Conservation (phyloP, 2,113 vertebrate genomes). For the Cavia porcellus region DNA sequence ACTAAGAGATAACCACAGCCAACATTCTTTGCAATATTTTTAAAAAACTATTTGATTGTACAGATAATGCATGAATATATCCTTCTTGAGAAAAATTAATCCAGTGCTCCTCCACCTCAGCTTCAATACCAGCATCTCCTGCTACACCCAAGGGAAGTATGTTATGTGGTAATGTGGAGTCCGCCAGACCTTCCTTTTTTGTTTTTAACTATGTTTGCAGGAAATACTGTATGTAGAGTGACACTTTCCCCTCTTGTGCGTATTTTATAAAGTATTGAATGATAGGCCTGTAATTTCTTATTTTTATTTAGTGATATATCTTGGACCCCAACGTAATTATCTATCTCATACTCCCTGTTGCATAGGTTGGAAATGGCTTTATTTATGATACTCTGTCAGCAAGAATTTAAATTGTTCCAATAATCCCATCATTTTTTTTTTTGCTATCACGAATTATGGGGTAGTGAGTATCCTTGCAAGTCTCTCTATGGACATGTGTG, state of each 20-base stretch:
- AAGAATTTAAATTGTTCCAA: not conserved
- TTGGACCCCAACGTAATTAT: not conserved
- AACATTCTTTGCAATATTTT: not conserved
- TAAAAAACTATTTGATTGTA: not conserved
- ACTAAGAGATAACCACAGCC: not conserved
- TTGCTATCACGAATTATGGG: not conserved
- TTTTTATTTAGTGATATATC: not conserved
- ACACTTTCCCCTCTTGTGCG: not conserved
- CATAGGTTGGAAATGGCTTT: not conserved
- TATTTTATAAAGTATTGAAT: not conserved
- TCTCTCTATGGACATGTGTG: not conserved
- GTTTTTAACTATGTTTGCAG: not conserved
- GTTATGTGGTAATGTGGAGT: not conserved
- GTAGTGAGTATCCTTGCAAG: not conserved
- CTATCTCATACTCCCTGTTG: not conserved
- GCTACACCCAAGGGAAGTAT: no score
- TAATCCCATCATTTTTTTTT: not conserved
- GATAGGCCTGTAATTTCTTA: not conserved
- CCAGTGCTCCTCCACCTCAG: rapidly evolving
- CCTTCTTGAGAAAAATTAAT: not conserved
- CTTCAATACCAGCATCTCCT: not conserved
- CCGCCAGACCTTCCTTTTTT: not conserved
- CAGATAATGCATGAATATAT: not conserved
- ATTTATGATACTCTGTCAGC: not conserved
- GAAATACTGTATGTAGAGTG: not conserved